phyloP scores from a whole-genome alignment of 2,888 invertebrate genomes.

The Rhagonycha lutea region DNA sequence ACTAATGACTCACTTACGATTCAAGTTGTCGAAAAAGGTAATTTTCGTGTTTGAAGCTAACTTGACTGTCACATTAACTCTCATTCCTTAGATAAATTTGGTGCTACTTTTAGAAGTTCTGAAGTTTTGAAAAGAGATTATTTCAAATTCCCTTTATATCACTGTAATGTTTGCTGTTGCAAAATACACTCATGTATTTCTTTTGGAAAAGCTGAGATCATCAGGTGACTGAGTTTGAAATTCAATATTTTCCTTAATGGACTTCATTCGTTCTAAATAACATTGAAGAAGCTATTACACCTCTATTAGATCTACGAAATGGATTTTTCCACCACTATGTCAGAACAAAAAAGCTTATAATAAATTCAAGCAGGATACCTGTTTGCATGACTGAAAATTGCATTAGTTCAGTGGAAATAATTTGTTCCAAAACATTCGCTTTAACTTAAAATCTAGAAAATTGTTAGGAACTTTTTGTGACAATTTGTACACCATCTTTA shows the following conservation, averaged over 20 bases:
- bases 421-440: neutral
- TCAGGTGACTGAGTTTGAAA: neutral
- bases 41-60: neutral
- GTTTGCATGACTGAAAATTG: neutral
- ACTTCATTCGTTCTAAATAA: neutral
- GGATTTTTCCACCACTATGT: neutral
- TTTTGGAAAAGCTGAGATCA: neutral
- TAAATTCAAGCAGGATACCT: neutral
- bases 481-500: neutral
- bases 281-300: neutral
- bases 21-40: neutral
- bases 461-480: neutral
- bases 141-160: neutral
- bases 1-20: neutral
- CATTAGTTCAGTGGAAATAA: neutral
- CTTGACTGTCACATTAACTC: neutral
- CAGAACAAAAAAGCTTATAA: neutral
- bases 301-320: neutral
- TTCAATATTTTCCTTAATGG: neutral
- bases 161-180: neutral
- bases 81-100: no score
- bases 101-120: neutral
- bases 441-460: neutral
- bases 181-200: neutral
- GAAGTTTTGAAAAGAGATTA: neutral